A percentile compares a stretch with the other conserved stretches of the same genome.
These are phyloP conservation scores for Spodoptera exigua DNA, from an alignment of 2,888 invertebrate species.

Conservation along the genomic window DNA sequence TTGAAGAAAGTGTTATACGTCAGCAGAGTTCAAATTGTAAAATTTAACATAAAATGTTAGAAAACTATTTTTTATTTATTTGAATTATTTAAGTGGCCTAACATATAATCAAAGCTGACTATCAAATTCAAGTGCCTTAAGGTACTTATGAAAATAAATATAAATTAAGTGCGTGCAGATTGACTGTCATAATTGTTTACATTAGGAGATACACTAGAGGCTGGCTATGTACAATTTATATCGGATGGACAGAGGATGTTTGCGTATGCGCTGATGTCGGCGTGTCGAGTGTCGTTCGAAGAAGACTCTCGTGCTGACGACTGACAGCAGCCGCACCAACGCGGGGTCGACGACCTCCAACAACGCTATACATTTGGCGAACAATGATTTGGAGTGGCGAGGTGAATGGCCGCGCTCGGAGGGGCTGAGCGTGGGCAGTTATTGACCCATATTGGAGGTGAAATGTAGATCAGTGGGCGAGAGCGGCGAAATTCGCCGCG, in stretches of 20 bases:
- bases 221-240: constrained; percentile 51
- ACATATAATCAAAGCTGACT: no score
- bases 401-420: constrained; percentile 87
- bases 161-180: constrained; percentile 26
- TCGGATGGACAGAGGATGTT: constrained; percentile 77
- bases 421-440: constrained; percentile 89
- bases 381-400: constrained; percentile 89
- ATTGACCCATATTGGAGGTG: constrained; percentile 89
- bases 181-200: constrained; percentile 55
- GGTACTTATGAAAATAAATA: constrained; percentile 1
- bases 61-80: no score
- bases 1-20: no score
- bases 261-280: constrained; percentile 73
- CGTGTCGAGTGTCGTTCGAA: constrained; percentile 85
- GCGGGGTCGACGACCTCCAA: constrained; percentile 79
- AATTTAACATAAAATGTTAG: no score
- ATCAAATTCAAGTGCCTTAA: neutral
- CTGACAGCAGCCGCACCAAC: constrained; percentile 80
- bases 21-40: no score
- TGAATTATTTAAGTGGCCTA: no score
- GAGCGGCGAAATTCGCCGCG: constrained; percentile 87
- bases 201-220: constrained; percentile 50
- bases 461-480: constrained; percentile 90
- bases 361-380: constrained; percentile 88
- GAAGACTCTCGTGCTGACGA: constrained; percentile 74